Evolutionary conservation across 2,797 vertebrate genomes (phyloP), one percentile per base, ranked within the genome.

Genomic region (Clarias laeviceps): DNA sequence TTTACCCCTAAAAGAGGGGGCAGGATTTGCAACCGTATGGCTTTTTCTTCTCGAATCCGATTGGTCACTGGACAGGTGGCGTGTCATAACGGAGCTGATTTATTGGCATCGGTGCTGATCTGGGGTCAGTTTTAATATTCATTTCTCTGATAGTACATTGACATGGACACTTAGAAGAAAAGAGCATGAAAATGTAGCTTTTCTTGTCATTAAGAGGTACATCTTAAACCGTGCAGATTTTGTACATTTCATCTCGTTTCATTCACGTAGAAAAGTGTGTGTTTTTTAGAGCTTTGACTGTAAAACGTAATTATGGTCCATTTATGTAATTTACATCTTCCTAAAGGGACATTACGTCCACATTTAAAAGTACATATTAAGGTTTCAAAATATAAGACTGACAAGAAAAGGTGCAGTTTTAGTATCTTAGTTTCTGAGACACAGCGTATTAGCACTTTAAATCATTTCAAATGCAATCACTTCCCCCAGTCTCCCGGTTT

Each of bases 1-100:
- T 87, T 88, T 88, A 87, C 84, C 87, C 85, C 82, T 84, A 54
- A 79, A 89, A 86, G 76, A 86, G 73, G 77, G 83, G 85, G 80
- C 29, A 61, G 83, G 64, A 34, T 83, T 59, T 68, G 73, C 59
- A 73, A 76, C 83, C 40, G 18, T 77, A 74, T 56, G 84, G 72
- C 74, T 79, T 86, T 83, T 29, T 62, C 70, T 83, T 82, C 87
- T 82, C 29, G 32, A 50, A 54, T 82, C 80, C 84, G 83, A 88
- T 88, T 89, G 89, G 89, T 78, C 69, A 80, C 83, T 66, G 76
- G 80, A 87, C 82, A 83, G 87, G 88, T 78, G 85, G 82, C 79
- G 64, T 82, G 62, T 68, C 82, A 27, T 76, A 62, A 82, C 45
- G 8, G 50, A 27, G 59, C 8, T 64, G 59, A 81, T 73, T 85